Base-by-base conservation (phyloP, 2,797 vertebrate genomes). In the Lithobates pipiens region DNA sequence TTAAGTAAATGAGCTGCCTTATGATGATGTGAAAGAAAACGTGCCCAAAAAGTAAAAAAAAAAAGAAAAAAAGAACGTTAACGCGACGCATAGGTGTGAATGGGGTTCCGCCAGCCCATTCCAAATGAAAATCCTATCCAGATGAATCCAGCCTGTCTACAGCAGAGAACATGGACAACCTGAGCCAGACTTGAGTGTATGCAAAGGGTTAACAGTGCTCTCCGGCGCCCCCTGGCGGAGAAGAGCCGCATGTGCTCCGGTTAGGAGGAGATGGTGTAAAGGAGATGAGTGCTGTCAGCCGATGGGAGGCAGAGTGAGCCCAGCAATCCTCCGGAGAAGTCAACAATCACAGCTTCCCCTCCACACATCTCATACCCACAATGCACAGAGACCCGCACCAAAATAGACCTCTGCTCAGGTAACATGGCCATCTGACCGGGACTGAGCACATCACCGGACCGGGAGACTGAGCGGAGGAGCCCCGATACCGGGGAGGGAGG, bases 311-410 rank as follows among this genome's bases (percentile, higher is more conserved):
- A 83, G 87, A 74, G 79, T 86, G 84, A 86, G 36, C 89, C 78
- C 16, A 63, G 84, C 76, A 71, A 80, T 80, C 82, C 15, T 46
- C 15, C 42, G 0, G 5, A 46, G 74, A 34, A 78, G 76, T 3
- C 29, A 77, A 44, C 11, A 84, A 84, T 87, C 82, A 84, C 76
- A 79, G 86, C 86, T 90, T 91, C 92, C 93, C 77, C 77, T 42
- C 91, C 91, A 94, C 68, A 77, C 84, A 74, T 79, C 84, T 77
- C 68, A 77, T 95, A 90, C 95, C 94, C 95, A 95, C 89, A 95
- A 95, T 94, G 95, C 95, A 94, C 92, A 94, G 93, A 94, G 95
- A 92, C 74, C 46, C 91, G 89, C 91, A 85, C 88, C 86, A 89
- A 91, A 92, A 92, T 89, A 92, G 86, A 69, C 11, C 88, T 88